Evolutionary conservation across 2,113 vertebrate species (phyloP).

Genomic region (Eurystomus gularis): DNA sequence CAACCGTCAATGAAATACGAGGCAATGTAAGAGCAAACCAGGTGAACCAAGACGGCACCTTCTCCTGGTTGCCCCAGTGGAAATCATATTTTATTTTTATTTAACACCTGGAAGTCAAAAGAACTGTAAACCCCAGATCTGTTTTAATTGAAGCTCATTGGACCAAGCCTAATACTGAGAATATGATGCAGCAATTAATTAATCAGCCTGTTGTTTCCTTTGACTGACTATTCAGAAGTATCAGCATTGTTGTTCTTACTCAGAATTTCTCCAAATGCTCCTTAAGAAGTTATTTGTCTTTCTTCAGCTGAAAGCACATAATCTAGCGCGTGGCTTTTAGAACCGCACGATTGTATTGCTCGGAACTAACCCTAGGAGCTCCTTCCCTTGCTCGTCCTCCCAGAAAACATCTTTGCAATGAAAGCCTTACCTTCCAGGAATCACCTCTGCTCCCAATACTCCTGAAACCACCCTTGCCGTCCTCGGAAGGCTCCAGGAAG

Average conservation of each 20-base stretch:
- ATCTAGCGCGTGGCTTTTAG: background rate
- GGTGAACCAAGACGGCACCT: background rate
- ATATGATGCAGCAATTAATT: background rate
- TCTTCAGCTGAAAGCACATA: background rate
- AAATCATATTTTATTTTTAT: background rate
- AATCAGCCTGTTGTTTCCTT: background rate
- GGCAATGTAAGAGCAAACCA: background rate
- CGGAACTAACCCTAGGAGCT: accelerated
- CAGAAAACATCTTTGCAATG: background rate
- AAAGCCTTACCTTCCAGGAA: conserved; percentile 72
- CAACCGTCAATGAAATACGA: background rate
- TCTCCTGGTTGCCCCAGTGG: background rate
- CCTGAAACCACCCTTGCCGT: background rate
- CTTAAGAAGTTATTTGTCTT: background rate
- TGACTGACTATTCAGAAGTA: background rate
- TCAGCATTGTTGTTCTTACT: background rate
- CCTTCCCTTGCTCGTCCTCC: background rate
- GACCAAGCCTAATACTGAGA: background rate
- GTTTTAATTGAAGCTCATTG: background rate
- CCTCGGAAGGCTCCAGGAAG: conserved; percentile 63
- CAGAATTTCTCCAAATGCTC: background rate
- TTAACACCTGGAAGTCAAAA: background rate
- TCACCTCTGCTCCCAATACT: conserved; percentile 49
- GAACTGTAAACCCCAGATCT: background rate
- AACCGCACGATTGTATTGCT: accelerated